These are phyloP conservation scores for Recurvirostra avosetta DNA, from an alignment of 2,113 vertebrate genomes.

Conservation along the genomic window DNA sequence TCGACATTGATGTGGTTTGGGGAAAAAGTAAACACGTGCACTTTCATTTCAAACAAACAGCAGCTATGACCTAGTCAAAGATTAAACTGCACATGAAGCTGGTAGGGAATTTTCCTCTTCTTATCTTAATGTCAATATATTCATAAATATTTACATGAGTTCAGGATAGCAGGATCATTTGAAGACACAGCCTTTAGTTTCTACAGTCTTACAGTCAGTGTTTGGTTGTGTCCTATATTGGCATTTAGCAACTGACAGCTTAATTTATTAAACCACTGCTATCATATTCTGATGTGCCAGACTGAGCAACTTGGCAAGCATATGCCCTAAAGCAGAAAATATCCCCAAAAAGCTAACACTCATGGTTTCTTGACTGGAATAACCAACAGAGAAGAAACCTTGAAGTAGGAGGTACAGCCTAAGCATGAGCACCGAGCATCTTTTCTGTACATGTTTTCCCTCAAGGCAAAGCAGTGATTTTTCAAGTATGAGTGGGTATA, in stretches of 20 bases:
- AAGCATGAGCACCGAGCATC: neutral
- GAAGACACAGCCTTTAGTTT: neutral
- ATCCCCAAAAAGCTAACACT: neutral
- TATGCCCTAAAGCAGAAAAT: neutral
- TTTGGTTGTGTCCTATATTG: neutral
- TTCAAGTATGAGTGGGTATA: neutral
- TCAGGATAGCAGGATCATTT: neutral
- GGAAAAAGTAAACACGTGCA: neutral
- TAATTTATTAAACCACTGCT: neutral
- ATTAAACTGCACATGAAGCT: neutral
- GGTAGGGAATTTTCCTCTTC: neutral
- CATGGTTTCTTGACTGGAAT: neutral
- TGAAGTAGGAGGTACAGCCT: neutral
- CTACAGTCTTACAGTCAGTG: neutral
- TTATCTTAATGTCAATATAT: slow-evolving; percentile 26
- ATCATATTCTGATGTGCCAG: neutral
- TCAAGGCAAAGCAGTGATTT: neutral
- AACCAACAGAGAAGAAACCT: neutral
- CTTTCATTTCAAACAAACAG: slow-evolving; percentile 16
- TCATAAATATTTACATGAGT: slow-evolving; percentile 38
- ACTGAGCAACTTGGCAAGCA: neutral
- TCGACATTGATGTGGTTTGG: neutral
- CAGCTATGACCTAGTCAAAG: slow-evolving; percentile 33
- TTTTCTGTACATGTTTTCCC: neutral
- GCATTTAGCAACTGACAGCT: neutral